Percentiles rank a stretch among this genome's conserved stretches.
phyloP scores from a whole-genome alignment of 2,888 invertebrate genomes.

The Baronia brevicornis region DNA sequence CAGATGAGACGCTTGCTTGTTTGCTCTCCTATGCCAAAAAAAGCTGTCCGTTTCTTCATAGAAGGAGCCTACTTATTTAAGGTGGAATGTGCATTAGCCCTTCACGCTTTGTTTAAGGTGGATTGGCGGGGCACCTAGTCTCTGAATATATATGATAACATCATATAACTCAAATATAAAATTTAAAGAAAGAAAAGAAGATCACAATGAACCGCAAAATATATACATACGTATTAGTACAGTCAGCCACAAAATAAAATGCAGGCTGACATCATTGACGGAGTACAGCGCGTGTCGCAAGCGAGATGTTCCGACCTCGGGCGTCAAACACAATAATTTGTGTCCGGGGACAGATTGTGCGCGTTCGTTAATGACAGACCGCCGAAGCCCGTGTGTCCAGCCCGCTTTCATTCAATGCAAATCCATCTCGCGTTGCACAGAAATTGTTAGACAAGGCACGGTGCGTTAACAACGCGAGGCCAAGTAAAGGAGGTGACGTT shows the following conservation, averaged over 20 bases:
- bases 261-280: slow-evolving; percentile 13
- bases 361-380: slow-evolving; percentile 70
- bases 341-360: slow-evolving; percentile 49
- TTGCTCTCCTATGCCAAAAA: no score
- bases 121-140: no score
- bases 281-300: slow-evolving; percentile 36
- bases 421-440: slow-evolving; percentile 35
- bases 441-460: slow-evolving; percentile 49
- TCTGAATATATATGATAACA: no score
- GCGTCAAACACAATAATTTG: slow-evolving; percentile 61
- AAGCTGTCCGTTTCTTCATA: no score
- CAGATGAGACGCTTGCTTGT: no score
- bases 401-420: slow-evolving; percentile 71
- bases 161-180: no score
- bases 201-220: background rate
- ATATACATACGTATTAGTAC: slow-evolving; percentile 23
- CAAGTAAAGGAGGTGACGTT: no score
- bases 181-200: no score
- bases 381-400: slow-evolving; percentile 54
- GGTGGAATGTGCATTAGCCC: no score
- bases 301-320: slow-evolving; percentile 29
- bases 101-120: no score
- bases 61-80: no score
- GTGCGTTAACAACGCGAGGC: slow-evolving; percentile 4
- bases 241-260: slow-evolving; percentile 34